Evolutionary conservation across 2,888 invertebrate genomes (phyloP), one percentile per base, ranked within the genome.

Genomic region (Chaetoderma sp.): DNA sequence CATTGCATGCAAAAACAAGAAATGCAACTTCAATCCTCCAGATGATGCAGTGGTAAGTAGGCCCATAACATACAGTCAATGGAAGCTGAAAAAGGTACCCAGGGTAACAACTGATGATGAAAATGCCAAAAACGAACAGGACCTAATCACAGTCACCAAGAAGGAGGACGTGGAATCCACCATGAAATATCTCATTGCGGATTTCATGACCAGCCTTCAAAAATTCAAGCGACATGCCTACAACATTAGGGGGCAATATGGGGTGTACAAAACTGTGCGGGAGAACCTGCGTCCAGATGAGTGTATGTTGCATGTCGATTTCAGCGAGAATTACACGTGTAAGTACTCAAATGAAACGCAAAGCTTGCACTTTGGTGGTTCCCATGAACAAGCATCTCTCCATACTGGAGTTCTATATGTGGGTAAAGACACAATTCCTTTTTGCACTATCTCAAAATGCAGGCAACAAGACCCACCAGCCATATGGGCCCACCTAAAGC

Each of bases 401-500:
- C 58, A 58, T 30, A 58, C 44, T 4, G 25, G 44, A 13, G 28
- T 58, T 25, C 16, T 58, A 27, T 65, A 45, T 8, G 2, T 52
- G 2, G 10, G n/a, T n/a, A n/a, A 63, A 10, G 32, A 47, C 16
- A 39, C 57, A 21, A 44, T 62, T 10, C 50, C 69, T 23, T 74
- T 75, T 66, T 79, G 81, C 65, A 76, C 83, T 28, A 61, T 86
- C 3, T 84, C 82, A 10, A 63, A 79, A 63, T 74, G 72, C 62
- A 66, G 79, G 3, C 62, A 76, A 6, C 86, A 87, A 76, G 76
- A 78, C 54, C 80, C 84, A 39, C 72, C 76, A 50, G 84, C 83
- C 18, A 82, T 87, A 55, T 86, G 86, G 83, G 81, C 80, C 39
- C 84, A 86, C 70, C 65, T 86, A 39, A 60, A 71, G 59, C 85